These are phyloP conservation scores for Trichonephila clavipes DNA, from an alignment of 1,140 invertebrate species.

Conservation along the genomic window DNA sequence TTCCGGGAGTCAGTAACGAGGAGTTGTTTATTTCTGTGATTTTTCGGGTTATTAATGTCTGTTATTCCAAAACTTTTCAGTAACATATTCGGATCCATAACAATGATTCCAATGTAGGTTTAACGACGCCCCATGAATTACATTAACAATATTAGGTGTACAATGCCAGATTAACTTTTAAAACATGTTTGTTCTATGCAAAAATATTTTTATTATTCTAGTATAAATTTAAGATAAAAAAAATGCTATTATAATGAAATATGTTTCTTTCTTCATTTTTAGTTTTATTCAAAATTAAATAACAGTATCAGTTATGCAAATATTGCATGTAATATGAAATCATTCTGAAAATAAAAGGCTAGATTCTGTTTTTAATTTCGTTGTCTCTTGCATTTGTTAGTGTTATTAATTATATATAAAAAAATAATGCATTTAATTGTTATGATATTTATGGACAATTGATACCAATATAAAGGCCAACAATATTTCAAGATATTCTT, in stretches of 20 bases:
- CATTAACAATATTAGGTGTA: not conserved
- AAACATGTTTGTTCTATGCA: not conserved
- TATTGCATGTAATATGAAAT: no score
- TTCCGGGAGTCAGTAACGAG: slow-evolving; percentile 67
- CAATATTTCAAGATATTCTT: no score
- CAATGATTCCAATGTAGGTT: not conserved
- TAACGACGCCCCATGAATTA: not conserved
- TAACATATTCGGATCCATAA: not conserved
- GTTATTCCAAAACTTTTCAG: not conserved
- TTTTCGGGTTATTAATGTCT: not conserved
- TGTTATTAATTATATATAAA: no score
- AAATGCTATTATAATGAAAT: no score
- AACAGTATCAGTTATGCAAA: not conserved
- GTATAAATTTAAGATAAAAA: no score
- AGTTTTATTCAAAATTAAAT: not conserved
- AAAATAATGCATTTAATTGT: no score
- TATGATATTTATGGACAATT: no score
- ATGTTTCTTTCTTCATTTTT: not conserved
- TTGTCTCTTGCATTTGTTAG: no score
- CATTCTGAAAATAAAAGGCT: no score
- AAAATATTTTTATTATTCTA: not conserved
- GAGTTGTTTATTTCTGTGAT: slow-evolving; percentile 36
- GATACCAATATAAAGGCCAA: no score
- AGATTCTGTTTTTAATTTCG: no score
- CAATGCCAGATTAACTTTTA: not conserved